These are phyloP conservation scores for Penaeus vannamei DNA, from an alignment of 1,140 invertebrate species.

Conservation along the genomic window DNA sequence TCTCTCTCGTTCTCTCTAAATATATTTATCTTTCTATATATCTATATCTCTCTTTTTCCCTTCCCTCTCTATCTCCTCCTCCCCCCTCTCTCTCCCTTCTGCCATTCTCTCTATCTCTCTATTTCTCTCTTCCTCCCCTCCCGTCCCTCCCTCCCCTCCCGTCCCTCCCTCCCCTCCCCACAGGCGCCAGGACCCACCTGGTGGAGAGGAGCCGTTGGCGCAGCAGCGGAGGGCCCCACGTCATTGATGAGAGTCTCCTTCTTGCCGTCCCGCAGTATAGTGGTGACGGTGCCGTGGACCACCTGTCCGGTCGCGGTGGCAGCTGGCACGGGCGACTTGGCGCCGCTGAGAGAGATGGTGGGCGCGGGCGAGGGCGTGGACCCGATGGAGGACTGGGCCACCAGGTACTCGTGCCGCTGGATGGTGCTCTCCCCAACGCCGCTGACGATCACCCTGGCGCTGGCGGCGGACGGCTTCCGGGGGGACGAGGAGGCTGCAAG, in stretches of 20 bases:
- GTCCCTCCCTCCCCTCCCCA: background rate
- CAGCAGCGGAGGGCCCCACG: conserved; percentile 67
- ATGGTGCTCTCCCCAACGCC: conserved; percentile 66
- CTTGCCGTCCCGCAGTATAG: conserved; percentile 71
- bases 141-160: too few relatives aligned
- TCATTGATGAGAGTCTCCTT: conserved; percentile 76
- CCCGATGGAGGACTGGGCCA: conserved; percentile 57
- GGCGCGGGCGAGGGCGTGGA: conserved; percentile 64
- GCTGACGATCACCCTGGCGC: conserved; percentile 66
- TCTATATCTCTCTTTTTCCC: too few relatives aligned
- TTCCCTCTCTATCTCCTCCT: too few relatives aligned
- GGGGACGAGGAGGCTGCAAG: conserved; percentile 60
- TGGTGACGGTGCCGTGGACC: conserved; percentile 66
- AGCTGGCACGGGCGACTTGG: conserved; percentile 62
- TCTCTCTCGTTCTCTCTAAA: too few relatives aligned
- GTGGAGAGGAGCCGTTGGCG: conserved; percentile 36
- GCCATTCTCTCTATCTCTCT: too few relatives aligned
- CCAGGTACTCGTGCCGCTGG: conserved; percentile 63
- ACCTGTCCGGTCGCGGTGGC: conserved; percentile 41
- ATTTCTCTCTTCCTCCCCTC: too few relatives aligned
- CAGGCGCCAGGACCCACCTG: conserved; percentile 43
- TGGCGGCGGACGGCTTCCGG: conserved; percentile 63
- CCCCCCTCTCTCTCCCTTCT: too few relatives aligned
- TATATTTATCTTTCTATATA: too few relatives aligned
- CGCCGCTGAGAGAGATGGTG: conserved; percentile 45